Percentiles rank a stretch among this genome's conserved stretches.
Conservation (phyloP, 2,888 invertebrate species). For the Drosophila leonis region DNA sequence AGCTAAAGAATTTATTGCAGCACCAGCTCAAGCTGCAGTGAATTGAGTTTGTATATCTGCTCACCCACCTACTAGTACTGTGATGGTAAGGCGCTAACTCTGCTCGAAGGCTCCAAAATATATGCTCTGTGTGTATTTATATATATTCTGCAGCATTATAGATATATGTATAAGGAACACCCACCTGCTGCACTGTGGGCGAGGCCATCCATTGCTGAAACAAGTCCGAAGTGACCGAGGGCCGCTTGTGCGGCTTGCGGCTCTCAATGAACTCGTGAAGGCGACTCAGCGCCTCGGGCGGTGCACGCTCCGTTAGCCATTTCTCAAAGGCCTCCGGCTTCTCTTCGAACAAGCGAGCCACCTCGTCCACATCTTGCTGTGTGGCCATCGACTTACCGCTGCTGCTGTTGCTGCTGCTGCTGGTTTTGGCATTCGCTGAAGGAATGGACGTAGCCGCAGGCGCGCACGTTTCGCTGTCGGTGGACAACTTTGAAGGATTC, state of each 20-base stretch:
- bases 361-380: conserved; percentile 84
- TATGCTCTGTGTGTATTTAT: conserved; percentile 1
- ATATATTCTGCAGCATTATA: background rate
- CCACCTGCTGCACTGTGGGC: conserved; percentile 89
- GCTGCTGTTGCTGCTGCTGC: conserved; percentile 11
- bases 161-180: conserved; percentile 54
- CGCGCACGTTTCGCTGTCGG: conserved; percentile 27
- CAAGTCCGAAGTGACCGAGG: conserved; percentile 93
- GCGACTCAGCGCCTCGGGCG: conserved; percentile 88
- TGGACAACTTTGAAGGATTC: conserved; percentile 33
- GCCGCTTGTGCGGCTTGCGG: conserved; percentile 87
- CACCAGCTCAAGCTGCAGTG: background rate
- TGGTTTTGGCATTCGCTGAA: conserved; percentile 33
- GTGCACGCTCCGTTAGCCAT: conserved; percentile 92
- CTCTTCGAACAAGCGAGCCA: conserved; percentile 86
- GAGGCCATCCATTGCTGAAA: conserved; percentile 94
- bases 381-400: conserved; percentile 46
- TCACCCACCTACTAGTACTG: too few relatives aligned
- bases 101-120: background rate
- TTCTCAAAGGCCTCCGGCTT: conserved; percentile 90
- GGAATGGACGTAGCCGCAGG: conserved; percentile 20
- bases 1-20: background rate
- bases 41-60: background rate
- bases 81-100: background rate
- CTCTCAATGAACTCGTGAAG: conserved; percentile 87